Evolutionary conservation across 1,140 invertebrate genomes (phyloP), one percentile per base, ranked within the genome.

Genomic region (Agrypnia vestita): DNA sequence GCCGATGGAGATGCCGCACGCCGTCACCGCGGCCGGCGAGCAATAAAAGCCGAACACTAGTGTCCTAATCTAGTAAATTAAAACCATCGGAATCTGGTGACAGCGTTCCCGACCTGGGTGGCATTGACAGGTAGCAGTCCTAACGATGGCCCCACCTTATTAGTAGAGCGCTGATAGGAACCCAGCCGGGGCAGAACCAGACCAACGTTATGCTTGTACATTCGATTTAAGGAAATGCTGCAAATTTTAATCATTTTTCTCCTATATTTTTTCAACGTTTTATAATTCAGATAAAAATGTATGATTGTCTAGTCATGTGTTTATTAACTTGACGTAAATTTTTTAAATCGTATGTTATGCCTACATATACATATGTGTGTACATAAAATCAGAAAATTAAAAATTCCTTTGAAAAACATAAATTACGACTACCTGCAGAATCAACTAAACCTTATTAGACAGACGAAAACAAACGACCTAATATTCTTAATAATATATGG

Each of bases 101-200:
- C 82, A 83, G 47, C 82, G 82, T 79, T 77, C 76, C 35, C 82
- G 17, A 76, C 79, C 69, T 83, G 82, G 82, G 82, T 83, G 82
- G 82, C 64, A 82, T 80, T 80, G 81, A 80, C 82, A 80, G 82
- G 82, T 80, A 83, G 59, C 35, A 19, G 19, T 59, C 75, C 61
- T 21, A 69, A 69, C 46, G 17, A 49, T 53, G 25, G 44, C 7
- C n/a, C 67, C n/a, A 62, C 74, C 77, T 82, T 79, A 79, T 82
- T 82, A 79, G 81, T 79, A 35, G 44, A 53, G 51, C 72, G 79
- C 79, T 59, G 71, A 79, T 81, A 75, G 62, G 79, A 49, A 72
- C 17, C 19, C 19, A 21, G n/a, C 9, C 47, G 19, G 3, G 25
- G 12, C 21, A 44, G 62, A 53, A 15, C 19, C 64, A 17, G 77